Percentiles rank a stretch among this genome's conserved stretches.
These are phyloP conservation scores for Brachyopa scutellaris DNA, from an alignment of 2,888 invertebrate genomes.

Conservation along the genomic window DNA sequence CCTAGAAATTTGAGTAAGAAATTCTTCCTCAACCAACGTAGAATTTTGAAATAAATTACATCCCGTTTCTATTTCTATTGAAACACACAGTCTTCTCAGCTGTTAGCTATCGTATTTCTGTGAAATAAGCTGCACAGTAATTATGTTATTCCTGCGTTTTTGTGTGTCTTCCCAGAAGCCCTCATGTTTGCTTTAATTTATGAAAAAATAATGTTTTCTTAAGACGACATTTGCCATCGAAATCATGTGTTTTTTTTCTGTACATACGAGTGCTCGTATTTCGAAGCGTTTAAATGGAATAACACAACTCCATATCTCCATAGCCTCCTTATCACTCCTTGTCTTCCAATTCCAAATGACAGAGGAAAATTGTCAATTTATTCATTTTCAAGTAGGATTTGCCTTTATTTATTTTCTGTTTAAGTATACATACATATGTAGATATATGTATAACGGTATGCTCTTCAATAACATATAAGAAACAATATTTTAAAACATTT, in stretches of 20 bases:
- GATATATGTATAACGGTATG: neutral
- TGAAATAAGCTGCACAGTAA: neutral
- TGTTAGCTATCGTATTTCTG: too few relatives aligned
- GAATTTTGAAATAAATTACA: too few relatives aligned
- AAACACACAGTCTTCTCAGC: neutral
- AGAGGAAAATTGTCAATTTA: conserved; percentile 5
- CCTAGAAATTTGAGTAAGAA: too few relatives aligned
- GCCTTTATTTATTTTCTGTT: too few relatives aligned
- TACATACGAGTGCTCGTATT: too few relatives aligned
- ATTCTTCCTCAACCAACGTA: too few relatives aligned
- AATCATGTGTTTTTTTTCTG: too few relatives aligned
- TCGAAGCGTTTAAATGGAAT: too few relatives aligned
- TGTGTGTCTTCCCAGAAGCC: neutral
- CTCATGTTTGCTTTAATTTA: conserved; percentile 24
- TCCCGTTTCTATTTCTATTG: neutral
- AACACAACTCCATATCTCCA: too few relatives aligned
- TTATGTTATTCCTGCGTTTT: neutral
- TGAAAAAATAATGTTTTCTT: conserved; percentile 13
- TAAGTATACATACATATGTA: too few relatives aligned
- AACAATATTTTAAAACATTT: neutral
- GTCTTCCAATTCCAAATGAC: neutral
- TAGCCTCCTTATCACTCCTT: neutral
- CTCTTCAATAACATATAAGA: neutral
- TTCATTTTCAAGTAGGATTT: neutral
- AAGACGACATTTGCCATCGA: neutral